phyloP scores from a whole-genome alignment of 2,888 invertebrate genomes.

The Rhingia campestris region DNA sequence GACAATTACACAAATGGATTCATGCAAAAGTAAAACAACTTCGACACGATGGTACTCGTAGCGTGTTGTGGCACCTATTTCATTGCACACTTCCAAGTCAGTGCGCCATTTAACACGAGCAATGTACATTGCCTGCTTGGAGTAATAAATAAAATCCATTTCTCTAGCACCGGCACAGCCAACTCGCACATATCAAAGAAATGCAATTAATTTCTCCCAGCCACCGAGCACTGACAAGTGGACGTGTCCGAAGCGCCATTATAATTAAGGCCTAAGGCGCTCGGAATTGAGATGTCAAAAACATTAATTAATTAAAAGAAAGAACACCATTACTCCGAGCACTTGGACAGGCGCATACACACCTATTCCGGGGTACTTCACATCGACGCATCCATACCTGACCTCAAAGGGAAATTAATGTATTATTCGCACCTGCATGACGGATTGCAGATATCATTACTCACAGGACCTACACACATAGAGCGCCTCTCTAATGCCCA shows the following conservation, averaged over 20 bases:
- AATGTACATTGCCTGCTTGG: too few relatives aligned
- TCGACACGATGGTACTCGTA: too few relatives aligned
- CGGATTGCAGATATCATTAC: constrained; percentile 80
- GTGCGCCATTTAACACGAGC: too few relatives aligned
- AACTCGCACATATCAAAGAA: too few relatives aligned
- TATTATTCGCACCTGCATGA: constrained; percentile 83
- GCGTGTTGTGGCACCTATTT: too few relatives aligned
- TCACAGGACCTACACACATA: constrained; percentile 53
- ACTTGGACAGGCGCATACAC: constrained; percentile 20
- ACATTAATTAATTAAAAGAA: constrained; percentile 59
- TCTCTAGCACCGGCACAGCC: too few relatives aligned
- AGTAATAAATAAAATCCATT: too few relatives aligned
- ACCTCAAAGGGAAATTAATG: constrained; percentile 79
- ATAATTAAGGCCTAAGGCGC: constrained; percentile 43
- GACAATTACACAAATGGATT: too few relatives aligned
- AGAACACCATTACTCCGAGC: constrained; percentile 6
- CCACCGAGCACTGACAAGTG: constrained; percentile 20
- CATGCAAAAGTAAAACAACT: too few relatives aligned
- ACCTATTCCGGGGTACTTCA: constrained; percentile 2
- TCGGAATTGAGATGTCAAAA: constrained; percentile 63
- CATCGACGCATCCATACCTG: constrained; percentile 21
- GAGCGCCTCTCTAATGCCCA: constrained; percentile 32
- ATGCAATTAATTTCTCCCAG: constrained; percentile 21
- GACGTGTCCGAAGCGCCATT: constrained; percentile 47
- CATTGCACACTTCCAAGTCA: too few relatives aligned